Evolutionary conservation across 2,113 vertebrate genomes (phyloP), one percentile per base, ranked within the genome.

Genomic region (Rallus limicola): DNA sequence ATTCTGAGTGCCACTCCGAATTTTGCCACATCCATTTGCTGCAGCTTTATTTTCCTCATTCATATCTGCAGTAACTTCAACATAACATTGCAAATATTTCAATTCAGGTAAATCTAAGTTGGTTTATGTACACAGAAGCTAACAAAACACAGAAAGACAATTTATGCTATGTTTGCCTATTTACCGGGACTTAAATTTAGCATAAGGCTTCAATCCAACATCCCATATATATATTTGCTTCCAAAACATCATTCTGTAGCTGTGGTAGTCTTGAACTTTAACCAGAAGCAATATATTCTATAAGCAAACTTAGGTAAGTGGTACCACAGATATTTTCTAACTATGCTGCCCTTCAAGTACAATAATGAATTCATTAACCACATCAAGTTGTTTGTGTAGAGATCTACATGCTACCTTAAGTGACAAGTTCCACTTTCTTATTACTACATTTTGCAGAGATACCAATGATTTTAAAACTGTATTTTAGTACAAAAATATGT

Each of bases 1-100:
- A 91, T 97, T 99, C 33, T 97, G 97, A 40, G 93, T 96, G 76
- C 96, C 97, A 34, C 97, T 96, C 65, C 93, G 95, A 16, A 96
- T 97, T 93, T 96, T 98, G 44, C 91, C 94, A 21, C 96, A 97
- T 50, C 96, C 97, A 59, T 96, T 96, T 38, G 56, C 33, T 74
- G 96, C 82, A 71, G 95, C 92, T 55, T 87, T 64, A 20, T 68
- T 94, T 56, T 97, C 97, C 59, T 98, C 97, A 21, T 97, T 97
- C 98, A 98, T 98, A 93, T 86, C 86, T 98, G 92, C 92, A 96
- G 85, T 25, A 96, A 92, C 98, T 98, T 97, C 63, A 93, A 91
- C 7, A 82, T 59, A 96, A 91, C 13, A 91, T 46, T 3, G 5
- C n/a, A 86, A 18, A 28, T 55, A 85, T 14, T 92, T 71, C n/a